phyloP scores from a whole-genome alignment of 1,140 invertebrate genomes.

The Papilio xuthus region DNA sequence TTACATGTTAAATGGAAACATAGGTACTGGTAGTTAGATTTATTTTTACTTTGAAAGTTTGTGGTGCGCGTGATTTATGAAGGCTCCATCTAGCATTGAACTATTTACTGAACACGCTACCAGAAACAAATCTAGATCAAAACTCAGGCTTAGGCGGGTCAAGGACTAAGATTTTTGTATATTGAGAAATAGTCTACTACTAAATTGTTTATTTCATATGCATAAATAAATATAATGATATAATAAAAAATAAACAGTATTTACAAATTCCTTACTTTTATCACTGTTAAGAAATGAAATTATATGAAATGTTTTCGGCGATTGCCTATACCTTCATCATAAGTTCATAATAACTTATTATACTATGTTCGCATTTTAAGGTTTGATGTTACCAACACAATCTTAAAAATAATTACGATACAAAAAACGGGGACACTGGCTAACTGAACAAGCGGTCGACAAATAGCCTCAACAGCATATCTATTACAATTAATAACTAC shows the following conservation, averaged over 20 bases:
- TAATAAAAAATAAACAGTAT: too few species aligned
- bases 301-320: not conserved
- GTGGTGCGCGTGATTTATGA: slow-evolving; percentile 9
- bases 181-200: not conserved
- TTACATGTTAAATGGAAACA: not conserved
- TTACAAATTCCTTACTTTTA: not conserved
- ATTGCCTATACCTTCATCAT: too few species aligned
- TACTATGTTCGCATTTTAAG: too few species aligned
- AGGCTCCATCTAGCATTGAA: not conserved
- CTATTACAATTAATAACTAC: slow-evolving; percentile 23
- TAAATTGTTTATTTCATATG: not conserved
- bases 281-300: not conserved
- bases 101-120: slow-evolving; percentile 12
- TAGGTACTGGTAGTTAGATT: not conserved
- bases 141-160: slow-evolving; percentile 9
- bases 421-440: slow-evolving; percentile 1
- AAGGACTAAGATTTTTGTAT: not conserved
- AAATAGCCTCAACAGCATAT: slow-evolving; percentile 18
- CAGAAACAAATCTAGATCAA: slow-evolving; percentile 2
- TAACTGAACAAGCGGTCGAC: not conserved
- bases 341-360: too few species aligned
- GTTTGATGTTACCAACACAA: not conserved
- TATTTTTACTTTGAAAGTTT: not conserved
- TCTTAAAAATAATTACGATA: not conserved
- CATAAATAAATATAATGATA: not conserved